A percentile compares a stretch with the other conserved stretches of the same genome.
Evolutionary conservation across 2,113 vertebrate genomes (phyloP).

Genomic region (Ptilonorhynchus violaceus): DNA sequence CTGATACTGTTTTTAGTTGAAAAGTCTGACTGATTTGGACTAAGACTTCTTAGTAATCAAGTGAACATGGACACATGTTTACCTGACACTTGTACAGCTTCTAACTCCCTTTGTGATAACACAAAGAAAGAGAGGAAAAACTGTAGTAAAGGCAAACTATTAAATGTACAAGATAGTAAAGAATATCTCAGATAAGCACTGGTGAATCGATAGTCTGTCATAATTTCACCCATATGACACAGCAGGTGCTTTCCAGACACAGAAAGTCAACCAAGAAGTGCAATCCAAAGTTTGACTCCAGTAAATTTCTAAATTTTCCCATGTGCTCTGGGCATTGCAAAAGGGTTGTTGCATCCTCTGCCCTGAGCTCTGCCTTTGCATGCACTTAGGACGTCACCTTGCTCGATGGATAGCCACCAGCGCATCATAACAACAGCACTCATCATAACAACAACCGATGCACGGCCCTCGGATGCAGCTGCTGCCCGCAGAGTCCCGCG

Average conservation of each 20-base stretch:
- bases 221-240: not conserved
- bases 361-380: not conserved
- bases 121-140: not conserved
- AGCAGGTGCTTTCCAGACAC: not conserved
- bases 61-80: rapidly evolving
- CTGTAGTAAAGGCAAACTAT: not conserved
- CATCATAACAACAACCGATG: rapidly evolving
- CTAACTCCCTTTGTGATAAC: not conserved
- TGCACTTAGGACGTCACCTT: not conserved
- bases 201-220: not conserved
- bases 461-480: rapidly evolving
- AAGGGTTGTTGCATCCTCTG: not conserved
- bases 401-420: rapidly evolving
- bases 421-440: rapidly evolving
- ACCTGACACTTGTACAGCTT: too few species aligned
- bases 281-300: not conserved
- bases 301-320: not conserved
- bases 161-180: not conserved
- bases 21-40: not conserved
- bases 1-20: not conserved
- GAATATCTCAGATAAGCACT: not conserved
- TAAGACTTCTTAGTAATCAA: not conserved
- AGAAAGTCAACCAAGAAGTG: not conserved
- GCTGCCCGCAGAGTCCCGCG: not conserved
- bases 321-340: not conserved